Percentiles rank a stretch among this genome's conserved stretches.
Evolutionary conservation across 2,113 vertebrate species (phyloP).

Genomic region (Scomber scombrus): DNA sequence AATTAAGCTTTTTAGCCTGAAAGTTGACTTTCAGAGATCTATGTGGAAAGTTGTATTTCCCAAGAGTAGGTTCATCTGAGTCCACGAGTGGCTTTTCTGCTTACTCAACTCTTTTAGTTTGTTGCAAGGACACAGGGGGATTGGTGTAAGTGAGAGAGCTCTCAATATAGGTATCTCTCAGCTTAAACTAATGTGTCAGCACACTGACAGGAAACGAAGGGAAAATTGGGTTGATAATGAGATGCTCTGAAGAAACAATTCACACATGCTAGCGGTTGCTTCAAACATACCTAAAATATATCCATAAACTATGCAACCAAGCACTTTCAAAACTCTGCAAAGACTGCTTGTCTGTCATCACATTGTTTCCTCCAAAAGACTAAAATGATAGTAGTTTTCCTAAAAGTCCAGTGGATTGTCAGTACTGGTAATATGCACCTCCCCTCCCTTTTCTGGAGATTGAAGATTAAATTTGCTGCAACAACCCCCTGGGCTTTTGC

Average conservation of each 20-base stretch:
- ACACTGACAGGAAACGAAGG: conserved; percentile 39
- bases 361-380: neutral
- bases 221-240: conserved; percentile 18
- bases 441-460: conserved; percentile 25
- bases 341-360: neutral
- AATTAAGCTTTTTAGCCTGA: conserved; percentile 47
- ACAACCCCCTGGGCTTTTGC: conserved; percentile 56
- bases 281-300: conserved; percentile 17
- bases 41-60: conserved; percentile 65
- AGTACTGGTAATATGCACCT: conserved; percentile 37
- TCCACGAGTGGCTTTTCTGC: conserved; percentile 52
- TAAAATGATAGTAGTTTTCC: conserved; percentile 1
- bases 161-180: conserved; percentile 22
- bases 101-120: conserved; percentile 49
- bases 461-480: conserved; percentile 64
- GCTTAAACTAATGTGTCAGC: conserved; percentile 63
- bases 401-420: conserved; percentile 22
- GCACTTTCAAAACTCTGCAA: conserved; percentile 2
- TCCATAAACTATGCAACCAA: neutral
- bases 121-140: conserved; percentile 47
- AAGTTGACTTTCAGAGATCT: conserved; percentile 72
- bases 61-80: conserved; percentile 59
- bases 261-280: conserved; percentile 6
- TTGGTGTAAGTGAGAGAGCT: conserved; percentile 37
- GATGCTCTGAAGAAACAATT: conserved; percentile 23